phyloP scores from a whole-genome alignment of 2,113 vertebrate genomes.

The Dromas ardeola region DNA sequence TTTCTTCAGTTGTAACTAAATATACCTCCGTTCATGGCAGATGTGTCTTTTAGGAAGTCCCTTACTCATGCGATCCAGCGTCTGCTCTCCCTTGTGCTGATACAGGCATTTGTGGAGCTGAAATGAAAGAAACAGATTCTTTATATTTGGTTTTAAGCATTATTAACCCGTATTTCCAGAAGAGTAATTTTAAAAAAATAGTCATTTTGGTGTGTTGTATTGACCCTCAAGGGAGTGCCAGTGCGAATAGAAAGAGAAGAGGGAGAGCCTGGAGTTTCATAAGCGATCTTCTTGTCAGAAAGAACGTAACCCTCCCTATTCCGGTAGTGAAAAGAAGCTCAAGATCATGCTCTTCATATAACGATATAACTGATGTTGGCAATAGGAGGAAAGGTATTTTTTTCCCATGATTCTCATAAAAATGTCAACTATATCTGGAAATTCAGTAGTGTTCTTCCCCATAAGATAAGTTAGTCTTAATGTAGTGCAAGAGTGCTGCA shows the following conservation, averaged over 20 bases:
- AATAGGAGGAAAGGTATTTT: background rate
- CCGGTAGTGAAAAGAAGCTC: background rate
- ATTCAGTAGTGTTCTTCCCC: background rate
- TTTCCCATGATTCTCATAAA: background rate
- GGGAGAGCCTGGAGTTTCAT: background rate
- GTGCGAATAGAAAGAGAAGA: background rate
- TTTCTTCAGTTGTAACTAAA: background rate
- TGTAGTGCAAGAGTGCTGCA: background rate
- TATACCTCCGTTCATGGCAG: background rate
- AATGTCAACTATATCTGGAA: background rate
- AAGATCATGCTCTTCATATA: background rate
- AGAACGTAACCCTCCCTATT: fast-evolving
- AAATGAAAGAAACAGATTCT: background rate
- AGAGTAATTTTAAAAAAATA: background rate
- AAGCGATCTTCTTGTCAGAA: background rate
- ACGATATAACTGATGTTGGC: background rate
- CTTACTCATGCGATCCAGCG: background rate
- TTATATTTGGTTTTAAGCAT: background rate
- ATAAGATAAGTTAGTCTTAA: background rate
- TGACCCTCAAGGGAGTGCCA: background rate
- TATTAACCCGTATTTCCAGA: background rate
- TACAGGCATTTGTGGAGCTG: background rate
- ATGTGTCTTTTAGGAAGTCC: background rate
- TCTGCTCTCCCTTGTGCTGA: background rate
- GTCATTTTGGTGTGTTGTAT: background rate